A percentile compares a stretch with the other conserved stretches of the same genome.
These are phyloP conservation scores for Cossypha dichroa DNA, from an alignment of 2,797 vertebrate species.

Conservation along the genomic window DNA sequence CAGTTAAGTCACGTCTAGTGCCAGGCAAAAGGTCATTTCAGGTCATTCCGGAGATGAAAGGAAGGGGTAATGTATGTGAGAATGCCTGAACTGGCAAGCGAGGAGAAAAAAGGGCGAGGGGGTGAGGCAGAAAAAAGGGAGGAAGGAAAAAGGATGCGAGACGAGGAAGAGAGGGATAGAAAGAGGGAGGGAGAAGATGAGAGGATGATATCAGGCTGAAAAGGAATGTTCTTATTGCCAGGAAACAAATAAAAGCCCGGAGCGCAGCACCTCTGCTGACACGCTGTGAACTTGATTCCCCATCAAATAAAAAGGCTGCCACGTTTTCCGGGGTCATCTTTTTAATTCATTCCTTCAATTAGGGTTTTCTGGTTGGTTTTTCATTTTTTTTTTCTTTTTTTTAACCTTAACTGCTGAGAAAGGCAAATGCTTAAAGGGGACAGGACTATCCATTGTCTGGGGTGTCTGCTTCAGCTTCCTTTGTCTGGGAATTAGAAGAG, in stretches of 20 bases:
- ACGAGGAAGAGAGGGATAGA: constrained; percentile 37
- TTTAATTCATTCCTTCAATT: constrained; percentile 47
- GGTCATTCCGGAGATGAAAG: constrained; percentile 80
- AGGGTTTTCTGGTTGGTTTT: neutral
- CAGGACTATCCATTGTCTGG: constrained; percentile 24
- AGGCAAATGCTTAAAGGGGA: constrained; percentile 39
- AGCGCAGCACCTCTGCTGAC: constrained; percentile 16
- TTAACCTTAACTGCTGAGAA: constrained; percentile 45
- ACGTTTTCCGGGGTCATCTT: constrained; percentile 50
- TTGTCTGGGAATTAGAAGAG: constrained; percentile 43
- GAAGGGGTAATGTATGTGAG: constrained; percentile 75
- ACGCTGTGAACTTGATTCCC: constrained; percentile 62
- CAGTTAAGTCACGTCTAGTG: constrained; percentile 82
- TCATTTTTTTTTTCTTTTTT: neutral
- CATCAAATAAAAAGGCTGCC: constrained; percentile 43
- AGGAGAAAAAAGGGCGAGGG: neutral
- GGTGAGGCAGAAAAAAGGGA: neutral
- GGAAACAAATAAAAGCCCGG: constrained; percentile 47
- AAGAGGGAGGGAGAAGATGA: constrained; percentile 20
- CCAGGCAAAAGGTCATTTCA: constrained; percentile 81
- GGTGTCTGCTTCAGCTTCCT: constrained; percentile 26
- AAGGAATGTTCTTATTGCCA: constrained; percentile 35
- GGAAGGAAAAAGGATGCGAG: constrained; percentile 33
- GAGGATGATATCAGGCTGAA: neutral
- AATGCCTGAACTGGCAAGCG: constrained; percentile 63